Percentiles rank a stretch among this genome's conserved stretches.
Evolutionary conservation across 2,797 vertebrate genomes (phyloP).

Genomic region (Argya squamiceps): DNA sequence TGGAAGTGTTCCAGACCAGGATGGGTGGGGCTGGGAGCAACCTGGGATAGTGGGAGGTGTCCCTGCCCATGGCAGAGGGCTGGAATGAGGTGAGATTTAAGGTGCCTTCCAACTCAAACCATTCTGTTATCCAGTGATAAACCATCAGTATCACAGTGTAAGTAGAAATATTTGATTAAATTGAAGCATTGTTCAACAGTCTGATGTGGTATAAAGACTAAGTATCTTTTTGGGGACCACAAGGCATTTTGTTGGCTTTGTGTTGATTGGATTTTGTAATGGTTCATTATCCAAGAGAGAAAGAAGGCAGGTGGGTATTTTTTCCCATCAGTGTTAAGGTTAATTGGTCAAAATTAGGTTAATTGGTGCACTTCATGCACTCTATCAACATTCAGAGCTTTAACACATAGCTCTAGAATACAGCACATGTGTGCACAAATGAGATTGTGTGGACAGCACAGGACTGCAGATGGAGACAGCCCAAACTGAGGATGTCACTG

Average conservation of each 20-base stretch:
- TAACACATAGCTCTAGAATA: not conserved
- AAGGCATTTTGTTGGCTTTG: not conserved
- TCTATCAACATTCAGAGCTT: not conserved
- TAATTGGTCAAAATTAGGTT: not conserved
- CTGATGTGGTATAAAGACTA: not conserved
- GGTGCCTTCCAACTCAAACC: not conserved
- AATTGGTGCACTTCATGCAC: not conserved
- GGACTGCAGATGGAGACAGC: not conserved
- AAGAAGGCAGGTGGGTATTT: not conserved
- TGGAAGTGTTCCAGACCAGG: not conserved
- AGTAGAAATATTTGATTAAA: not conserved
- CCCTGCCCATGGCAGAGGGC: too few relatives aligned
- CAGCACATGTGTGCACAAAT: not conserved
- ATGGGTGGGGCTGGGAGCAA: accelerated
- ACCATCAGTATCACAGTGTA: not conserved
- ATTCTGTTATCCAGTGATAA: not conserved
- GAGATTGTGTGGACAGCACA: not conserved
- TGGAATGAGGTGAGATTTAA: too few relatives aligned
- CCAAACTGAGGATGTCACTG: not conserved
- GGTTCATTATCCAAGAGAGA: not conserved
- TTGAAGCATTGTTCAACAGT: not conserved
- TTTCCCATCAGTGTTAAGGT: not conserved
- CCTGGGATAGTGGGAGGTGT: accelerated
- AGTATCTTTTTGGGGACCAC: not conserved
- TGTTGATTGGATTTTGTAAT: not conserved